These are phyloP conservation scores for Cephus rjabovi DNA, from an alignment of 2,888 invertebrate genomes.

Conservation along the genomic window DNA sequence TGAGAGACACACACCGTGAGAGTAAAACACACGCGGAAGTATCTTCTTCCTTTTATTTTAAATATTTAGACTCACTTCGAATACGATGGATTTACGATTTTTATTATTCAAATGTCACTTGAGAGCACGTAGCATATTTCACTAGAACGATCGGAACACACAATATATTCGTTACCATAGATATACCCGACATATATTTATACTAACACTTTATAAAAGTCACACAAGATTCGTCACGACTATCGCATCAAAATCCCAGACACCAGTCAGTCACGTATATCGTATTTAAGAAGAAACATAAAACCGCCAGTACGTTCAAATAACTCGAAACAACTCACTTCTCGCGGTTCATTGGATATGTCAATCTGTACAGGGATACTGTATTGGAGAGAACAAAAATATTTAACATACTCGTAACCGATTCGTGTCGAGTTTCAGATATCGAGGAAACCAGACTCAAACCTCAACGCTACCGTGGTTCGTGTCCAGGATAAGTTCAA, in stretches of 20 bases:
- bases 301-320: not conserved
- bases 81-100: no score
- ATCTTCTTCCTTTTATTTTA: not conserved
- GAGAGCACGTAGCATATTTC: not conserved
- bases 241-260: not conserved
- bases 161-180: not conserved
- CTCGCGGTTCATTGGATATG: not conserved
- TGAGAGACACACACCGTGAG: not conserved
- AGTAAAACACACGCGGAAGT: not conserved
- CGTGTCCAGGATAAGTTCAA: not conserved
- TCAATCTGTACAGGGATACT: not conserved
- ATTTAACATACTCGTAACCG: not conserved
- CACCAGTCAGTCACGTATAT: not conserved
- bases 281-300: not conserved
- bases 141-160: not conserved
- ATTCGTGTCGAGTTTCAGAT: not conserved
- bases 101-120: not conserved
- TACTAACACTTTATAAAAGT: not conserved
- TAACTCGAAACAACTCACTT: not conserved
- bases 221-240: not conserved
- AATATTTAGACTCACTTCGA: not conserved
- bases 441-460: not conserved
- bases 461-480: not conserved
- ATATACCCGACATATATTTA: not conserved
- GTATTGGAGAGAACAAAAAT: not conserved